These are phyloP conservation scores for Lithophane semibrunnea DNA, from an alignment of 2,888 invertebrate species.

Conservation along the genomic window DNA sequence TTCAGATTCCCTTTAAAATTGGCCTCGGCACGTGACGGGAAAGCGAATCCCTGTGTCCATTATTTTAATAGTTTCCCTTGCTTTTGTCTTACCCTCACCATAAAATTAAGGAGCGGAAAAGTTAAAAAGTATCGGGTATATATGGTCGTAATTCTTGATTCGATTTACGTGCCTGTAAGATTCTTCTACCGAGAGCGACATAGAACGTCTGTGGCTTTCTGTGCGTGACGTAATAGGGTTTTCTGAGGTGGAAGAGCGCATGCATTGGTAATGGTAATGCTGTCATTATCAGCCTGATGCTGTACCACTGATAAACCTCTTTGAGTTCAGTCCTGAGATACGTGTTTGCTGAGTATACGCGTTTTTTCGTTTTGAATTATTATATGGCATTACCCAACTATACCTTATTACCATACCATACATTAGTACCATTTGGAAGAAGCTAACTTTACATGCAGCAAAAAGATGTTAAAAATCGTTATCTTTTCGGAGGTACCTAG, in stretches of 20 bases:
- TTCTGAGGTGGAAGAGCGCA: not conserved
- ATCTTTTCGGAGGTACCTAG: not conserved
- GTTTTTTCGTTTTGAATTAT: no score
- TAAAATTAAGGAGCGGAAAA: conserved; percentile 70
- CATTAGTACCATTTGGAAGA: not conserved
- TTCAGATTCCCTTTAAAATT: conserved; percentile 81
- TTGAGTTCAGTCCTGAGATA: not conserved
- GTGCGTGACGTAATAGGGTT: conserved; percentile 29
- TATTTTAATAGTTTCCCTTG: conserved; percentile 81
- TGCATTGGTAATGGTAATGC: conserved; percentile 6
- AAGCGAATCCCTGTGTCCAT: conserved; percentile 76
- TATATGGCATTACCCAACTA: not conserved
- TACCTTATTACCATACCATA: no score
- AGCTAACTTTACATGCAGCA: not conserved
- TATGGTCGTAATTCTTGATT: conserved; percentile 58
- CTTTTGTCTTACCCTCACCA: conserved; percentile 68
- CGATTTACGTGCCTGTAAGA: conserved; percentile 51
- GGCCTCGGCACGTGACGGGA: conserved; percentile 81
- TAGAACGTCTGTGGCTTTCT: conserved; percentile 6
- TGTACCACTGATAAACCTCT: not conserved
- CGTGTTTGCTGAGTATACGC: not conserved
- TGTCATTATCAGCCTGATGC: not conserved
- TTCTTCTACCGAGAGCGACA: not conserved
- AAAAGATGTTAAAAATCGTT: not conserved
- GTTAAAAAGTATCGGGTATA: conserved; percentile 49